Conservation (phyloP, 2,113 vertebrate species). For the Zingel zingel region DNA sequence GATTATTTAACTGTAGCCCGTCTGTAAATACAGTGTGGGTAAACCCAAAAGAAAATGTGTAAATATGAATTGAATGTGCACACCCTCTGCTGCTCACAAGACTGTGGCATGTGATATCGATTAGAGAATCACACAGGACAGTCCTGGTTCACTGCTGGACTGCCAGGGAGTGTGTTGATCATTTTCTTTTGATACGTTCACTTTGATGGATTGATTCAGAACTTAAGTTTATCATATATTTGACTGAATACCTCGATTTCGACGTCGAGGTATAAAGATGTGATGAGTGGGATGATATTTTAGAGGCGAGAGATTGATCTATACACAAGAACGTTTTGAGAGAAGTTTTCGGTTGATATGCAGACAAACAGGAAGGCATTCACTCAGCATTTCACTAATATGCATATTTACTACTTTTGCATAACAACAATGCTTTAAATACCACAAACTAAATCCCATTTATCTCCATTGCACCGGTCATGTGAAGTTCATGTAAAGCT, state of each 20-base stretch:
- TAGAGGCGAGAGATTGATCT: not conserved
- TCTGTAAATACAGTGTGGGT: not conserved
- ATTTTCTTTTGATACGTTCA: not conserved
- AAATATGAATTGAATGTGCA: not conserved
- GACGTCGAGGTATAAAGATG: no score
- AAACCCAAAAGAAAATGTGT: not conserved
- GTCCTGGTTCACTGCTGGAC: not conserved
- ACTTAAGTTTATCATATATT: no score
- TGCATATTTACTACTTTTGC: no score
- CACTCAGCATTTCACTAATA: no score
- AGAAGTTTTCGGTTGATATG: not conserved
- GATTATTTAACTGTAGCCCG: rapidly evolving
- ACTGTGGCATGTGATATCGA: slow-evolving; percentile 79
- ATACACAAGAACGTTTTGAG: not conserved
- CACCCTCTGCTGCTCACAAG: slow-evolving; percentile 58
- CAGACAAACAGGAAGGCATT: not conserved
- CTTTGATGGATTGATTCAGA: not conserved
- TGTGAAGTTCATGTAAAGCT: no score
- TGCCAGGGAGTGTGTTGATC: not conserved
- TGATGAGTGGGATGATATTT: no score
- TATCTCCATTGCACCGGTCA: no score
- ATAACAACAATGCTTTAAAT: no score
- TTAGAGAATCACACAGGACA: slow-evolving; percentile 45
- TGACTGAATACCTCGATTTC: no score
- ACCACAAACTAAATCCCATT: no score